Base-by-base conservation (phyloP, 1,140 invertebrate genomes). In the Agraylea sexmaculata region DNA sequence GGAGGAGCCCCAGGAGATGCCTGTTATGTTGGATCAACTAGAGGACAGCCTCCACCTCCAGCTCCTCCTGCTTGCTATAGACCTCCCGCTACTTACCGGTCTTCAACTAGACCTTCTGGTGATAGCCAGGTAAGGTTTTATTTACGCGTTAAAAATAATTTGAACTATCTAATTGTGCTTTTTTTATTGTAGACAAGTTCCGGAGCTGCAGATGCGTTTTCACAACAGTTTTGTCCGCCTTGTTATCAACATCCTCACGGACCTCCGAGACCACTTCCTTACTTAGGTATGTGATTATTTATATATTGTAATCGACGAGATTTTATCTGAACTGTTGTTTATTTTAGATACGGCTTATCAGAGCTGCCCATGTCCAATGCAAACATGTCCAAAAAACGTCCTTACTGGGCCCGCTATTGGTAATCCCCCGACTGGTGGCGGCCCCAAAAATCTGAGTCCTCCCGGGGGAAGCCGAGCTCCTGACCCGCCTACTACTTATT, bases 401-500 rank as follows among this genome's bases (percentile, higher is more conserved):
- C 81, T 78, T 87, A 86, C 84, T 87, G 84, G 85, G 77, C 84
- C 84, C 82, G 84, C 83, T 87, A 87, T 83, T 87, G 83, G 84
- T 85, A 80, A 75, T 59, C 60, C 63, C 61, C 63, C 64, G 40
- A 50, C 61, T 52, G 57, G 62, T 66, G 58, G 59, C 56, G 64
- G 64, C 60, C 63, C 64, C 44, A 55, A 29, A 30, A 40, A 34
- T 27, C 31, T 17, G n/a, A 49, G 43, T 35, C 31, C 40, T 16
- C 32, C 40, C 30, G 40, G 40, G 27, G 45, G 45, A 10, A 41
- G 41, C n/a, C 36, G 35, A 18, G 42, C 34, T 20, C 35, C 42
- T 2, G 53, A 60, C 59, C 27, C 36, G 8, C 19, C 31, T n/a
- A 20, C 27, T n/a, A 33, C 17, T n/a, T 32, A 17, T 30, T 43